Percentiles rank a stretch among this genome's conserved stretches.
Conservation (phyloP, 2,797 vertebrate genomes). For the Pipistrellus kuhlii region DNA sequence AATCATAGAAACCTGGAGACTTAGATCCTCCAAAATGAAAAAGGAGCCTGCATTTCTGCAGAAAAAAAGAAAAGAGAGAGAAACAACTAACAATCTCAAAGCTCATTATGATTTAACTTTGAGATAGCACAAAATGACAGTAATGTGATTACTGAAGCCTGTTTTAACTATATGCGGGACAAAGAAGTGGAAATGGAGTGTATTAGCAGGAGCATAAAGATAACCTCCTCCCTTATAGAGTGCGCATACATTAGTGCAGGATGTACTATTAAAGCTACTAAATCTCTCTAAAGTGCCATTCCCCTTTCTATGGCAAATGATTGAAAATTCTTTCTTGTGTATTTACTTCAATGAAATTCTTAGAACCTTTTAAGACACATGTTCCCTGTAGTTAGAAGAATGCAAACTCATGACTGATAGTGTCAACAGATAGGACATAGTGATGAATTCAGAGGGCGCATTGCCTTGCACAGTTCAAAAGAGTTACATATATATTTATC, state of each 20-base stretch:
- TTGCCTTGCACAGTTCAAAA: background rate
- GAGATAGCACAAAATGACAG: constrained; percentile 67
- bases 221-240: background rate
- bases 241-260: constrained; percentile 11
- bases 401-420: background rate
- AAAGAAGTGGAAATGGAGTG: constrained; percentile 64
- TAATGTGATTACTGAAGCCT: constrained; percentile 64
- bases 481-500: background rate
- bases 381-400: constrained; percentile 42
- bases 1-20: constrained; percentile 73
- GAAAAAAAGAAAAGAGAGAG: constrained; percentile 65
- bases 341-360: constrained; percentile 56
- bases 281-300: constrained; percentile 54
- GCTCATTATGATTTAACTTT: constrained; percentile 78
- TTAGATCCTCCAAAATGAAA: constrained; percentile 73
- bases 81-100: constrained; percentile 70
- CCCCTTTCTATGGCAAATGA: constrained; percentile 57
- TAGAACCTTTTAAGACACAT: constrained; percentile 44
- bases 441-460: background rate
- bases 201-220: constrained; percentile 34
- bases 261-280: constrained; percentile 32
- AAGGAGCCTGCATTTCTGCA: constrained; percentile 69
- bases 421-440: background rate
- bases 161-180: constrained; percentile 50
- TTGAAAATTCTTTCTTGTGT: constrained; percentile 59